Conservation (phyloP, 2,113 vertebrate genomes). For the Rutilus rutilus region DNA sequence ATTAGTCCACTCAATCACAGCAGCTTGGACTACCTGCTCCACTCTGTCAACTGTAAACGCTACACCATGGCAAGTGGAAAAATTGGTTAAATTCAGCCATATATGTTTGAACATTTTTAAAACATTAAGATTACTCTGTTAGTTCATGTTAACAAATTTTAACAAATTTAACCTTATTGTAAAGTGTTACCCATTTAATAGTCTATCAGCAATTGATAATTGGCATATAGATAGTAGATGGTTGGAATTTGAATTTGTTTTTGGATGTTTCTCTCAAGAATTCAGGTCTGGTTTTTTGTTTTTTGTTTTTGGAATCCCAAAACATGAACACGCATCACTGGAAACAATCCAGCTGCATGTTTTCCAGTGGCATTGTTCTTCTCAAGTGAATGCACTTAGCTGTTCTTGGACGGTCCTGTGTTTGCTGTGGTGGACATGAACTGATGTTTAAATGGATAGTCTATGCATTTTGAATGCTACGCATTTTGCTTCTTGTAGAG, state of each 20-base stretch:
- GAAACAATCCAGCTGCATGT: constrained; percentile 2
- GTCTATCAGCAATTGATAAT: not conserved
- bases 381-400: constrained; percentile 9
- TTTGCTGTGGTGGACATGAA: constrained; percentile 25
- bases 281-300: not conserved
- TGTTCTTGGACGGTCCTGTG: not conserved
- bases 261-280: not conserved
- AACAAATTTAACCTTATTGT: no score
- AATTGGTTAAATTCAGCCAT: no score
- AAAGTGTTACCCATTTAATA: no score
- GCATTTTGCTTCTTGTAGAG: constrained; percentile 20
- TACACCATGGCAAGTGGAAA: no score
- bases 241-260: no score
- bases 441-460: constrained; percentile 21
- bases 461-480: constrained; percentile 38
- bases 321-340: not conserved
- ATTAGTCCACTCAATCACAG: no score
- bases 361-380: constrained; percentile 3
- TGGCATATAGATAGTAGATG: not conserved
- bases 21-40: no score
- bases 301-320: not conserved
- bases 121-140: no score
- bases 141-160: no score
- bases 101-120: no score
- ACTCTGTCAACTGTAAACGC: no score